Evolutionary conservation across 2,888 invertebrate species (phyloP).

Genomic region (Lycia hirtaria): DNA sequence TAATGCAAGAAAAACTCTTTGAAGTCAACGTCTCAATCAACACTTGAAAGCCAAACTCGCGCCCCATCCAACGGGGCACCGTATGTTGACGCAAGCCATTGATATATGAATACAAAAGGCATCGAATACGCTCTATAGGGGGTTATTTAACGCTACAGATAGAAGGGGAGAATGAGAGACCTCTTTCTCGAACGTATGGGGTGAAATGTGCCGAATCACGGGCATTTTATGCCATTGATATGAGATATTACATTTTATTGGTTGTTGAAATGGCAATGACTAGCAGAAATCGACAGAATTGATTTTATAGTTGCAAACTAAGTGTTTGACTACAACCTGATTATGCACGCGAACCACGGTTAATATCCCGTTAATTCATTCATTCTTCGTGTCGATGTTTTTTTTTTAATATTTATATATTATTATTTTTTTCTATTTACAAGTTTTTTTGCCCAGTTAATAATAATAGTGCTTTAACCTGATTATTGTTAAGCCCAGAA

Average conservation of each 20-base stretch:
- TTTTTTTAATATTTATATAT: no score
- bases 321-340: no score
- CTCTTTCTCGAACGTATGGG: slow-evolving; percentile 5
- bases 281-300: not conserved
- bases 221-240: slow-evolving; percentile 5
- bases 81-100: slow-evolving; percentile 9
- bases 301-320: no score
- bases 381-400: no score
- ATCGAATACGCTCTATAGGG: slow-evolving; percentile 5
- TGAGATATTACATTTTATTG: slow-evolving; percentile 11
- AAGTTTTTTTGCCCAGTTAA: no score
- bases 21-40: not conserved
- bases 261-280: slow-evolving; percentile 1
- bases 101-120: slow-evolving; percentile 21
- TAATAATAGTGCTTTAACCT: no score
- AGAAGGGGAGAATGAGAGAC: slow-evolving; percentile 1
- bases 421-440: no score
- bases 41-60: slow-evolving; percentile 8
- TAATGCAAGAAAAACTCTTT: not conserved
- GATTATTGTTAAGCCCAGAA: no score
- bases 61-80: slow-evolving; percentile 8
- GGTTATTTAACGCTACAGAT: slow-evolving; percentile 2
- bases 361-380: no score
- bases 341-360: no score
- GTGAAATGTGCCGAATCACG: slow-evolving; percentile 16